Percentiles rank a stretch among this genome's conserved stretches.
Evolutionary conservation across 2,113 vertebrate genomes (phyloP).

Genomic region (Cyanoderma ruficeps): DNA sequence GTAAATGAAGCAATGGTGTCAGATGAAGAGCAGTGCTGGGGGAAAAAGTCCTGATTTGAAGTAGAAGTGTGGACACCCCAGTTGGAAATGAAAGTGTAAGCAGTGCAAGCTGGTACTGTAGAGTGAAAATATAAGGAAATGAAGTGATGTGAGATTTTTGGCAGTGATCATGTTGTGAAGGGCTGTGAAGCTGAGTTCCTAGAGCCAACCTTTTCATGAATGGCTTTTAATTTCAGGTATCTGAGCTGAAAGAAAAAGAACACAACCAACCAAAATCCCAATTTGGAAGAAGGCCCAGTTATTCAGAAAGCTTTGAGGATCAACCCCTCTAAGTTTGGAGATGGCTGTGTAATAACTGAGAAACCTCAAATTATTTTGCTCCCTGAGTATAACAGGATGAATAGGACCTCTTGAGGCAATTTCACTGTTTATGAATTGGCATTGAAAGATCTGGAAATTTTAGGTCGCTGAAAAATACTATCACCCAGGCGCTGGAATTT

Average conservation of each 20-base stretch:
- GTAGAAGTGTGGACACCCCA: neutral
- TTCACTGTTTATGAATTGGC: neutral
- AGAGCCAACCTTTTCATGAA: neutral
- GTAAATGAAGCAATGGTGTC: neutral
- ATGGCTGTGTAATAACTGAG: neutral
- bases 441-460: neutral
- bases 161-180: neutral
- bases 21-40: neutral
- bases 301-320: neutral
- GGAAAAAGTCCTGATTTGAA: neutral
- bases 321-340: neutral
- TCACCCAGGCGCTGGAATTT: neutral
- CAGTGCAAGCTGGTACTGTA: neutral
- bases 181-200: neutral
- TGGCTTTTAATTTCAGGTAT: conserved; percentile 15
- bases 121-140: neutral
- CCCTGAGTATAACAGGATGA: neutral
- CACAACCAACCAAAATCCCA: neutral
- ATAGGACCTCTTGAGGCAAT: neutral
- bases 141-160: conserved; percentile 4
- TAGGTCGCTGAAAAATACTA: neutral
- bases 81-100: neutral
- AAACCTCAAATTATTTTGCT: neutral
- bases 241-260: neutral
- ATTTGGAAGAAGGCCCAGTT: neutral